phyloP scores from a whole-genome alignment of 2,797 vertebrate species.

The Smutsia temminckii region DNA sequence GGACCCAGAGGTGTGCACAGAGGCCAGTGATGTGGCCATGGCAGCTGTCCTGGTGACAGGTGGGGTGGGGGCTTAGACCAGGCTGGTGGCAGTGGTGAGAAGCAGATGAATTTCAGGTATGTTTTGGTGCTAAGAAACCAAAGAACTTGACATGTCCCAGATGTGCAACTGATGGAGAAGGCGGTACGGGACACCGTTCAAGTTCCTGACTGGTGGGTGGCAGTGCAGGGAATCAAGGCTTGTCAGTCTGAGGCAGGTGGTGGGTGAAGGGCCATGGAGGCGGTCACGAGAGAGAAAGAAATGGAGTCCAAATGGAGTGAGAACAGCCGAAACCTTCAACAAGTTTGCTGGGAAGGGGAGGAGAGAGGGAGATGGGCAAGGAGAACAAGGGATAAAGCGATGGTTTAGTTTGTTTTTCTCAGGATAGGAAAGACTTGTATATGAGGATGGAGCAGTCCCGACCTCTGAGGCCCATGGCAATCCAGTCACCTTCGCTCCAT shows the following conservation, averaged over 20 bases:
- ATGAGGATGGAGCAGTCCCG: neutral
- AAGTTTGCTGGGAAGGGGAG: neutral
- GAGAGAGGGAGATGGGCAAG: neutral
- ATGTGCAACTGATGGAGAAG: neutral
- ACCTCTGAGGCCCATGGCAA: neutral
- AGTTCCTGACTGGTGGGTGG: too few species aligned
- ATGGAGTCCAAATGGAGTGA: neutral
- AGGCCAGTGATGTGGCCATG: accelerated
- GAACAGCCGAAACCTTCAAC: neutral
- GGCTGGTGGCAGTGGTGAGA: neutral
- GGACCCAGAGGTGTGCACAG: neutral
- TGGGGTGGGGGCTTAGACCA: accelerated
- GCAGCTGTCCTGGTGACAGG: neutral
- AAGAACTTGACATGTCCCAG: neutral
- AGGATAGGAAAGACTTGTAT: neutral
- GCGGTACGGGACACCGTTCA: too few species aligned
- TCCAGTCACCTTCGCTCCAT: neutral
- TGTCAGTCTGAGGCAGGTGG: neutral
- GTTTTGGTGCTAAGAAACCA: neutral
- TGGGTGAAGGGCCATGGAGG: neutral
- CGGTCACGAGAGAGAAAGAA: neutral
- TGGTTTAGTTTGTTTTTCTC: neutral
- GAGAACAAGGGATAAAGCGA: neutral
- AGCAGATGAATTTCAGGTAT: accelerated
- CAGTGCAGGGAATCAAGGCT: neutral